Evolutionary conservation across 2,113 vertebrate genomes (phyloP), one percentile per base, ranked within the genome.

Genomic region (Ictalurus punctatus): DNA sequence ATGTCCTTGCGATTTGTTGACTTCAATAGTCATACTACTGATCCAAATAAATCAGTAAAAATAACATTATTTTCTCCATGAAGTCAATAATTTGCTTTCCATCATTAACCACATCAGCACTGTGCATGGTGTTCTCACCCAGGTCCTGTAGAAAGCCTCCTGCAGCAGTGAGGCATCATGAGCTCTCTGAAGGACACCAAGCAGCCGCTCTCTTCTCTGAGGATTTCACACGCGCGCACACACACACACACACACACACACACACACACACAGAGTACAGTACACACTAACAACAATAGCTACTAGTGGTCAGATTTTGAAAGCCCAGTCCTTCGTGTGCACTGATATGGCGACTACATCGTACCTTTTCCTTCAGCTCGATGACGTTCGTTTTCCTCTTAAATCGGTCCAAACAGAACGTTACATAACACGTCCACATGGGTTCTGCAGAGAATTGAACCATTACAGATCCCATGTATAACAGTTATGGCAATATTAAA

Each of bases 341-440:
- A 10, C 44, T 6, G 17, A 40, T 4, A 0, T 21, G 2, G 17
- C 34, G 40, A 2, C 19, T 37, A 25, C 16, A 16, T 19, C 8
- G 17, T 94, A 99, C 98, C 95, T 97, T 96, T 82, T 95, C 95
- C 90, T 96, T 97, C 89, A 99, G 95, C 84, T 96, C 94, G 71
- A 93, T 84, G 88, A 97, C 96, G 27, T 96, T 99, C 23, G 97
- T 98, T 92, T 97, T 99, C 93, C 98, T 97, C 88, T 96, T 96
- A 67, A 93, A 95, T 85, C 97, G 96, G 89, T 98, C 97, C 88
- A 97, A 90, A 87, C 97, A 98, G 94, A 98, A 99, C 6, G 89
- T 93, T 65, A 96, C 91, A n/a, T 97, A 99, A 92, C 94, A 96
- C 16, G 96, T 96, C 98, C 98, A 99, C 98, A 99, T 97, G 86